Evolutionary conservation across 1,140 invertebrate species (phyloP), one percentile per base, ranked within the genome.

Genomic region (Zaprionus vittiger): DNA sequence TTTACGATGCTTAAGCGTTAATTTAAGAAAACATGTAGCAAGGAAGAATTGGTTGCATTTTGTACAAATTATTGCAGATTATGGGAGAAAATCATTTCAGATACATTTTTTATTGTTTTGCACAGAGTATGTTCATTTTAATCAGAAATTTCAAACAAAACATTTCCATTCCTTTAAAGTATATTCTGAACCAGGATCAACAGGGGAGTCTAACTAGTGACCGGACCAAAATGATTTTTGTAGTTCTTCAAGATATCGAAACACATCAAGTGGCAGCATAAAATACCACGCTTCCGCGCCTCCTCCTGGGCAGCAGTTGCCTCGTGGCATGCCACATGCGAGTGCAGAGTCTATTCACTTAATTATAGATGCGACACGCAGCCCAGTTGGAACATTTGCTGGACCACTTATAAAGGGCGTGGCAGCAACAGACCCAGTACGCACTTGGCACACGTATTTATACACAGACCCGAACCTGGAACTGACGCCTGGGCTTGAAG

Each of bases 291-390:
- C 17, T 41, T 24, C 17, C 47, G 20, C 11, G 20, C 47, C 78
- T 81, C 37, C 70, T 71, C 66, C 34, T 70, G 77, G 52, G 37
- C 62, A 52, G 44, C 37, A 41, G n/a, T 52, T 52, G 47, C 47
- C n/a, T 47, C n/a, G 47, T 52, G 47, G 47, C 47, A 65, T 56
- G 37, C 55, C 64, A 41, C 14, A 59, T 41, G 67, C 38, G 65
- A 44, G 49, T 22, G 17, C 64, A 64, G 71, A 70, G 52, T 84
- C 73, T 81, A 84, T 90, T 90, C 85, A 90, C 85, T 89, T 89
- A 89, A 89, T 90, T 89, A 89, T 89, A 79, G 81, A 89, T 89
- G 84, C 81, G 81, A 89, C 83, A 87, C 83, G 83, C 83, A 89
- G 70, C 55, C 47, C 77, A 44, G 60, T 31, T 47, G 24, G 38